Evolutionary conservation across 2,113 vertebrate species (phyloP), one percentile per base, ranked within the genome.

Genomic region (Ameiurus melas): DNA sequence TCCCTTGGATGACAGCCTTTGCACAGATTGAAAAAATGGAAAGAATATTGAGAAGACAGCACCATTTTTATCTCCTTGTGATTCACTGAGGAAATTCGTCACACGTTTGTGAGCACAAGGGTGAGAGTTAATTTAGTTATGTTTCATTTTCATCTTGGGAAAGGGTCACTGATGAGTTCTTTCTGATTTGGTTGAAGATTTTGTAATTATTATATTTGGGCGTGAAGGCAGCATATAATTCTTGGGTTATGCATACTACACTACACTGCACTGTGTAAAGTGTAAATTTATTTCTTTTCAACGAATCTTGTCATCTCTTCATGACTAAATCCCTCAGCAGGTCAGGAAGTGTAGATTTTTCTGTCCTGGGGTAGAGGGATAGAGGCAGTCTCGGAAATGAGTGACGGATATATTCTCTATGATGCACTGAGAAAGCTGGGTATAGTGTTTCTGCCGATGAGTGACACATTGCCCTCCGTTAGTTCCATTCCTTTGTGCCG

Each of bases 401-500:
- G 47, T 55, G 58, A 68, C 30, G 25, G 39, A 53, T 43, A 43
- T 73, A 55, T 30, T 79, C 77, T 68, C 71, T 66, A 27, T 13
- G 85, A 87, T 13, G 43, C n/a, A 17, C 33, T 14, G 33, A 57
- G 55, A 33, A 22, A 57, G 19, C 47, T 13, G 27, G 7, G 62
- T 39, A 1, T 30, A 57, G 20, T 57, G 25, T 71, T 55, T 71
- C 22, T 53, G 5, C 8, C 1, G 16, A 83, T 60, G 53, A 87
- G n/a, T 43, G 64, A 75, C 80, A 33, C n/a, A 17, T 88, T 27
- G 4, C 51, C 22, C 68, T 64, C 22, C 0, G n/a, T 19, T 62
- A 2, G 60, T 55, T 88, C 62, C 22, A 4, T 17, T 88, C 71
- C 71, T 88, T 79, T 85, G 83, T 55, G 73, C 73, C 13, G 25